phyloP scores from a whole-genome alignment of 2,113 vertebrate genomes.

The Candoia aspera region DNA sequence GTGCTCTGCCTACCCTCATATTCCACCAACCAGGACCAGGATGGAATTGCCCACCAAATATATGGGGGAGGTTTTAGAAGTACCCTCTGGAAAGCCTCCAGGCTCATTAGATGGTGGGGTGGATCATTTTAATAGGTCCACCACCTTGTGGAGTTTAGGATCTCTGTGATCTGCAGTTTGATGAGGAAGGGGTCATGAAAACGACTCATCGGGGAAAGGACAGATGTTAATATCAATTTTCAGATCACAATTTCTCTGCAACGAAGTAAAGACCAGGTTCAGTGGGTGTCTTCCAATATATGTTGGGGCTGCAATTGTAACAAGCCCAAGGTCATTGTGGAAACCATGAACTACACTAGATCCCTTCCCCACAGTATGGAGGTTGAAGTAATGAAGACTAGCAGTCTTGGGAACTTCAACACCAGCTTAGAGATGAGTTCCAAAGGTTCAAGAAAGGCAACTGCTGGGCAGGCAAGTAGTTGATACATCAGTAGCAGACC shows the following conservation, averaged over 20 bases:
- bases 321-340: not conserved
- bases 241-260: not conserved
- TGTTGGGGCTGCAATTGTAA: not conserved
- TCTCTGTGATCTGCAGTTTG: not conserved
- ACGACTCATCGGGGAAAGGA: not conserved
- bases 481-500: not conserved
- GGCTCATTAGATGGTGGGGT: not conserved
- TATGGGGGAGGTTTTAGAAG: not conserved
- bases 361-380: not conserved
- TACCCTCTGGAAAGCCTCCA: not conserved
- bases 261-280: not conserved
- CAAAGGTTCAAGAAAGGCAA: not conserved
- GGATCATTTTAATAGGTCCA: not conserved
- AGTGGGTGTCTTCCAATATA: not conserved
- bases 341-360: not conserved
- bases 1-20: not conserved
- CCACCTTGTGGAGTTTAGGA: not conserved
- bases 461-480: not conserved
- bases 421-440: not conserved
- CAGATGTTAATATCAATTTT: not conserved
- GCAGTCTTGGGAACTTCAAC: not conserved
- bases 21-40: not conserved
- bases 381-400: not conserved
- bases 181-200: not conserved
- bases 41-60: not conserved